These are phyloP conservation scores for Anableps anableps DNA, from an alignment of 2,797 vertebrate species.

Conservation along the genomic window DNA sequence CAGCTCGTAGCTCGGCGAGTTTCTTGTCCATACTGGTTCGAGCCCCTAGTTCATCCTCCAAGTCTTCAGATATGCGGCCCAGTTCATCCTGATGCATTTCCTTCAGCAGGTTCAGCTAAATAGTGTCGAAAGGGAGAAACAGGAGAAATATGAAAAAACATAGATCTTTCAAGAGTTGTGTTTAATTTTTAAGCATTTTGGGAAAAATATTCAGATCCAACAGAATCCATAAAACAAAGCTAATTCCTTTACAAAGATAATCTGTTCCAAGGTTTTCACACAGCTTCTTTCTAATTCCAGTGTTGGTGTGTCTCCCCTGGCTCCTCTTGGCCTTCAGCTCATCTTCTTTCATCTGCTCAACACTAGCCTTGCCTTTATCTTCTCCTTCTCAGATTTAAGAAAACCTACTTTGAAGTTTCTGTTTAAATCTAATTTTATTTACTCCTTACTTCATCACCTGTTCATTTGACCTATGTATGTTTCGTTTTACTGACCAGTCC, in stretches of 20 bases:
- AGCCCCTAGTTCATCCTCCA: conserved; percentile 94
- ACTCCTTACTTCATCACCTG: background rate
- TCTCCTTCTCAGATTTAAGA: background rate
- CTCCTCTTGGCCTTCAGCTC: no score
- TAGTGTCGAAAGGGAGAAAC: background rate
- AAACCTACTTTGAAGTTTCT: background rate
- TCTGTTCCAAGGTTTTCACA: background rate
- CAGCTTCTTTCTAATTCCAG: background rate
- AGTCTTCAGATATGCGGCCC: conserved; percentile 94
- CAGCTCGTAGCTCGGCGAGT: conserved; percentile 90
- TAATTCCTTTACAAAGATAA: background rate
- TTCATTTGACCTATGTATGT: background rate
- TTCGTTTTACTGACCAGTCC: background rate
- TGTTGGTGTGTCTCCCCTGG: background rate
- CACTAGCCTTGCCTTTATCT: no score
- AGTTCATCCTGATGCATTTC: conserved; percentile 96
- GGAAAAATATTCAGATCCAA: background rate
- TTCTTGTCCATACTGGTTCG: conserved; percentile 98
- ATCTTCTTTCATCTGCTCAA: no score
- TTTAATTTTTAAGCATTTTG: background rate
- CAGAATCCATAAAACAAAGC: background rate
- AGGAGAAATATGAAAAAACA: background rate
- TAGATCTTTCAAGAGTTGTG: background rate
- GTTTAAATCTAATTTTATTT: no score
- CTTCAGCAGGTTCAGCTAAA: conserved; percentile 92